phyloP scores from a whole-genome alignment of 1,140 invertebrate genomes.

The Bradynema listronoti region DNA sequence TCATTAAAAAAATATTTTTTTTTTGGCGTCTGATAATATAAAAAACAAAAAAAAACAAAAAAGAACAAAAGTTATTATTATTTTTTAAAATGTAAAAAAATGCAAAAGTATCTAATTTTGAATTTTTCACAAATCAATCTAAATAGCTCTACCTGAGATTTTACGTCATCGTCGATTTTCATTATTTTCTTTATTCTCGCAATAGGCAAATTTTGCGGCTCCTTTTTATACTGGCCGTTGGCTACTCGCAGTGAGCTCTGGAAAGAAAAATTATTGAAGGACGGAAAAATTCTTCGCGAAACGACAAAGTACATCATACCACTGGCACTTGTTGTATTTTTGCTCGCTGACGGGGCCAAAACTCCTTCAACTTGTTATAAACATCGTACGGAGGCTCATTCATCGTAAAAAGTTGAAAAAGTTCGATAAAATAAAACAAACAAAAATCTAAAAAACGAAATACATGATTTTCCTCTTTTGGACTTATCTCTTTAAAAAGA shows the following conservation, averaged over 20 bases:
- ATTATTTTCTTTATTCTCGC: constrained; percentile 77
- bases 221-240: constrained; percentile 25
- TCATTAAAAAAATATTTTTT: too few relatives aligned
- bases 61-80: too few relatives aligned
- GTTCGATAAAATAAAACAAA: too few relatives aligned
- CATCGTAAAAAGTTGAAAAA: too few relatives aligned
- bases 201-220: constrained; percentile 21
- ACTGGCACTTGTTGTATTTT: constrained; percentile 28
- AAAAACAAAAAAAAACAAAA: background rate
- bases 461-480: too few relatives aligned
- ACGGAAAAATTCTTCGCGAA: background rate
- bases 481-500: too few relatives aligned
- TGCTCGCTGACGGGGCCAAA: constrained; percentile 27
- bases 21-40: too few relatives aligned
- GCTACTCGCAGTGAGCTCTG: constrained; percentile 29
- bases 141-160: constrained; percentile 63
- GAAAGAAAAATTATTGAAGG: background rate
- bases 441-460: too few relatives aligned
- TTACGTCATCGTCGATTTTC: constrained; percentile 97
- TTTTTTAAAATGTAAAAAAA: background rate
- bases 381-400: too few relatives aligned
- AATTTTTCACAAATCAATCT: too few relatives aligned
- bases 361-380: constrained; percentile 15
- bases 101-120: too few relatives aligned
- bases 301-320: constrained; percentile 19